These are phyloP conservation scores for Eubasilissa regina DNA, from an alignment of 1,140 invertebrate species.

Conservation along the genomic window DNA sequence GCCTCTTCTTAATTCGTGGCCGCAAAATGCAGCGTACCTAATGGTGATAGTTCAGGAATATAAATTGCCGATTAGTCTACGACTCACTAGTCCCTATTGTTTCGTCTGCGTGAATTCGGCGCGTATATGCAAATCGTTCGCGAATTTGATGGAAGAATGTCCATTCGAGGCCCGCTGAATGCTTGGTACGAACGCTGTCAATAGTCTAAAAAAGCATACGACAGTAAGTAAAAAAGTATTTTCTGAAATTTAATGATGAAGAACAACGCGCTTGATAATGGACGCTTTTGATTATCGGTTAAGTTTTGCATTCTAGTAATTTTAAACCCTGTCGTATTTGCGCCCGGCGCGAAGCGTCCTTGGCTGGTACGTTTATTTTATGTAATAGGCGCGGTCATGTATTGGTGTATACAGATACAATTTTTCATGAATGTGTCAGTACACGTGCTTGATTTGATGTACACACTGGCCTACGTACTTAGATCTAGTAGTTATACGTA, in stretches of 20 bases:
- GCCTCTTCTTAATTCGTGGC: constrained; percentile 9
- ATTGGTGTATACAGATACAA: neutral
- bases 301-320: neutral
- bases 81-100: constrained; percentile 45
- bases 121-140: constrained; percentile 45
- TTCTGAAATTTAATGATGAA: too few relatives aligned
- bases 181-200: neutral
- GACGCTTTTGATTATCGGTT: neutral
- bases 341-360: constrained; percentile 29
- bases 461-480: constrained; percentile 24
- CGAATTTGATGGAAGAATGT: constrained; percentile 49
- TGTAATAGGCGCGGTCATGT: constrained; percentile 33
- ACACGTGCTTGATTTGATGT: constrained; percentile 40
- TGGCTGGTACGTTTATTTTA: constrained; percentile 42
- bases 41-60: constrained; percentile 38
- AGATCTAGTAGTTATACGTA: neutral
- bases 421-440: constrained; percentile 11
- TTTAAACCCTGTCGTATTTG: neutral
- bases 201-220: neutral
- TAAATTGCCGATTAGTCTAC: constrained; percentile 41
- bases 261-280: too few relatives aligned
- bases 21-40: constrained; percentile 31
- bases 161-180: constrained; percentile 24
- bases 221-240: neutral
- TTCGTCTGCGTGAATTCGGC: constrained; percentile 41